Evolutionary conservation across 2,888 invertebrate species (phyloP), one percentile per base, ranked within the genome.

Genomic region (Cerastoderma edule): DNA sequence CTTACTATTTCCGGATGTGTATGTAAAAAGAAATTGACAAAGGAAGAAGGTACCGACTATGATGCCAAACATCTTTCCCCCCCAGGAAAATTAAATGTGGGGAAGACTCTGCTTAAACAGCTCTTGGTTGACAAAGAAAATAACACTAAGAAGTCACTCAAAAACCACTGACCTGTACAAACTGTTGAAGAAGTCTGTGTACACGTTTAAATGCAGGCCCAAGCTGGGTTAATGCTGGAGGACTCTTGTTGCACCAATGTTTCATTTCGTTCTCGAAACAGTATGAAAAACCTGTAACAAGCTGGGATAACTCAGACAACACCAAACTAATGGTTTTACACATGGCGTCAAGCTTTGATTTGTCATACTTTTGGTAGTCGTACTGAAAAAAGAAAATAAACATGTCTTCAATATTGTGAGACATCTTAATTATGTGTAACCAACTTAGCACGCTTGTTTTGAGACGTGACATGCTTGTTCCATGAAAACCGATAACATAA

Each of bases 231-330:
- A 90, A 82, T 6, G 83, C 67, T 13, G 90, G 90, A 8, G 88
- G 86, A 0, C 82, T 70, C 67, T 87, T 87, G 76, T 90, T 87
- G 70, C 91, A 91, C 91, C 91, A 91, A 44, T 87, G 87, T 39
- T 80, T 80, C 86, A 91, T 87, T 75, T 90, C 90, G 44, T 88
- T 89, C 83, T 91, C 90, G 69, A 85, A 91, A 74, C 89, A 88
- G 78, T 89, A 89, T 4, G 87, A 85, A 75, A 91, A 91, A 39
- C 89, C 88, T 0, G 86, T 81, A 16, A 87, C 81, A 39, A 91
- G 82, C 80, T 91, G 91, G n/a, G 88, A 84, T 48, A 91, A 74
- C 67, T 91, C 91, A 5, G 88, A 87, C 53, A 91, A 71, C 1
- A 88, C 88, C 35, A 91, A 77, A 24, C 83, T 78, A 69, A 90